Evolutionary conservation across 2,888 invertebrate genomes (phyloP), one percentile per base, ranked within the genome.

Genomic region (Gisinianus flammeolus): DNA sequence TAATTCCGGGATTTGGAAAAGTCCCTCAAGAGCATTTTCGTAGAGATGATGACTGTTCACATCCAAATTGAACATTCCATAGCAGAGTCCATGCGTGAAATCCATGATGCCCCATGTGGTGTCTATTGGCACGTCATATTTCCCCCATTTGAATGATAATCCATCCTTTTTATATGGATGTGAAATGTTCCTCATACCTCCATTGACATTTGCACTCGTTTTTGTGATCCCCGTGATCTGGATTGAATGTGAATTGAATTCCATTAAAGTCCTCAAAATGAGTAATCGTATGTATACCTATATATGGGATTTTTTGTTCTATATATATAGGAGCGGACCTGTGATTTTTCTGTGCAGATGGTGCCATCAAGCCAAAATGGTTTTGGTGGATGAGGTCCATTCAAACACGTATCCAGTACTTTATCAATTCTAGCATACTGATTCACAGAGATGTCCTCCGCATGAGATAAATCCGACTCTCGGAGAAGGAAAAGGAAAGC

Each of bases 31-130:
- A 0, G 80, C 82, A 66, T 74, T 77, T 62, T 83, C 78, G 31
- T 79, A 83, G 71, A 82, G 75, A 78, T 83, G 83, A 54, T 83
- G 83, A n/a, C 68, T 79, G 62, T 83, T 83, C 12, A 83, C 75
- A 69, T 82, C 73, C 4, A 77, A 68, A 16, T 76, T 58, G 66
- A 81, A 83, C 26, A 78, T 82, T 10, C 80, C 79, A 58, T 80
- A 83, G 67, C 81, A 81, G 19, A 81, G 58, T 64, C 67, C 77
- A 28, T 77, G 77, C 4, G 62, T 62, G 58, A 77, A 77, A 30
- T 77, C 77, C 52, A 56, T 76, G 24, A 68, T 62, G 28, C 76
- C 74, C 81, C 81, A 79, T 26, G 82, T 76, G 10, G 82, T 81
- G 70, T 83, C 83, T 8, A 80, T 67, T 0, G 80, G 79, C 0